These are phyloP conservation scores for Amphipoea oculea DNA, from an alignment of 2,888 invertebrate genomes.

Conservation along the genomic window DNA sequence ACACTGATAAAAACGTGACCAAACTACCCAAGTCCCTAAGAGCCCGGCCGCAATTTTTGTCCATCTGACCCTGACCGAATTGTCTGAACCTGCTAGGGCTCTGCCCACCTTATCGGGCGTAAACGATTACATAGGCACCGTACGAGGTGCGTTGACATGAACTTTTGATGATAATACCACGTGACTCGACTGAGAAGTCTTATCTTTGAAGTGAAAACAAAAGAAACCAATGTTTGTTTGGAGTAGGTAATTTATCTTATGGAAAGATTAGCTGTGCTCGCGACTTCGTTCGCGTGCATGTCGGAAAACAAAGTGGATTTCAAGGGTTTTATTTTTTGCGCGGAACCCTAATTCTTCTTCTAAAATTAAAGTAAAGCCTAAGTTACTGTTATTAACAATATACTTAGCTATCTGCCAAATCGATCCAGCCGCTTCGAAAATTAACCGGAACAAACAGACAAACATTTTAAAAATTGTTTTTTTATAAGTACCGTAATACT, in stretches of 20 bases:
- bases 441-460: too few relatives aligned
- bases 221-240: slow-evolving; percentile 14
- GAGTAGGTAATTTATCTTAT: slow-evolving; percentile 8
- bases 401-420: neutral
- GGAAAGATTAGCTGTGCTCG: neutral
- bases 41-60: slow-evolving; percentile 6
- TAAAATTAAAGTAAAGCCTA: neutral
- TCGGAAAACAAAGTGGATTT: too few relatives aligned
- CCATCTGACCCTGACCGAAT: slow-evolving; percentile 51
- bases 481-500: too few relatives aligned
- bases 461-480: too few relatives aligned
- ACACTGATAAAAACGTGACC: slow-evolving; percentile 37
- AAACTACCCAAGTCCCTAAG: slow-evolving; percentile 9
- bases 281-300: too few relatives aligned
- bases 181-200: slow-evolving; percentile 44
- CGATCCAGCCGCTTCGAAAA: too few relatives aligned
- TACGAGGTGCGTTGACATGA: slow-evolving; percentile 58
- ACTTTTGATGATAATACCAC: slow-evolving; percentile 47
- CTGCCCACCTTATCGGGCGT: slow-evolving; percentile 47
- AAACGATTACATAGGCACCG: slow-evolving; percentile 37
- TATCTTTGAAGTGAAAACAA: slow-evolving; percentile 45
- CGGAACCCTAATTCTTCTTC: too few relatives aligned
- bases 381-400: neutral
- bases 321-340: too few relatives aligned
- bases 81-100: slow-evolving; percentile 37